A percentile compares a stretch with the other conserved stretches of the same genome.
Evolutionary conservation across 2,113 vertebrate genomes (phyloP).

Genomic region (Connochaetes taurinus): DNA sequence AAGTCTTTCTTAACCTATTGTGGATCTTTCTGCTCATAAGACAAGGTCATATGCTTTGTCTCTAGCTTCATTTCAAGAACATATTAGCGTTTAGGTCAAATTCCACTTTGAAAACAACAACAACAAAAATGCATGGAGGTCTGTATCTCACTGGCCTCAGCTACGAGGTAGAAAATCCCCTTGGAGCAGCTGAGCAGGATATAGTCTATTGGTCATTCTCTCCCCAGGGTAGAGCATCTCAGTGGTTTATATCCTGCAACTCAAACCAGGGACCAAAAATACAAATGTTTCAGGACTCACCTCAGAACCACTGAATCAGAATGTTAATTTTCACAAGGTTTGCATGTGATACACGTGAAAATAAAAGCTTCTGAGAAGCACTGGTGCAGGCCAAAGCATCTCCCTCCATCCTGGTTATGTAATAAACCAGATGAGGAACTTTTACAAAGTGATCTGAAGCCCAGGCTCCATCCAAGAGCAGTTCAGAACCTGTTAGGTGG

Average conservation of each 20-base stretch:
- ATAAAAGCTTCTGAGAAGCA: not conserved
- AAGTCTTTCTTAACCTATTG: not conserved
- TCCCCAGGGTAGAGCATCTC: not conserved
- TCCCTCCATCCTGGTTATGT: not conserved
- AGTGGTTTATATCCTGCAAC: not conserved
- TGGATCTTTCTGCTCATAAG: not conserved
- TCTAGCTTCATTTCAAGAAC: not conserved
- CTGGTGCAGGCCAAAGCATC: not conserved
- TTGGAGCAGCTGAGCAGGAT: not conserved
- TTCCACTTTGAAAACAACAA: not conserved
- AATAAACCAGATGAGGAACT: not conserved
- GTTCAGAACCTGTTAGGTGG: not conserved
- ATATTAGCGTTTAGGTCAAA: not conserved
- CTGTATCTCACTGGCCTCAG: not conserved
- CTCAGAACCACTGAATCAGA: not conserved
- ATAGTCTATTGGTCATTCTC: not conserved
- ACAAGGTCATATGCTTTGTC: rapidly evolving
- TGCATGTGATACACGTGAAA: not conserved
- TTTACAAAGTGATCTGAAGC: not conserved
- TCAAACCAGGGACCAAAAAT: no score
- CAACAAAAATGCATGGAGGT: not conserved
- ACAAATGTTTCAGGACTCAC: not conserved
- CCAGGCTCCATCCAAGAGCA: not conserved
- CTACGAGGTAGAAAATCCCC: not conserved
- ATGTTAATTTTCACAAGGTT: not conserved